phyloP scores from a whole-genome alignment of 2,797 vertebrate genomes.

The Kryptopterus vitreolus region DNA sequence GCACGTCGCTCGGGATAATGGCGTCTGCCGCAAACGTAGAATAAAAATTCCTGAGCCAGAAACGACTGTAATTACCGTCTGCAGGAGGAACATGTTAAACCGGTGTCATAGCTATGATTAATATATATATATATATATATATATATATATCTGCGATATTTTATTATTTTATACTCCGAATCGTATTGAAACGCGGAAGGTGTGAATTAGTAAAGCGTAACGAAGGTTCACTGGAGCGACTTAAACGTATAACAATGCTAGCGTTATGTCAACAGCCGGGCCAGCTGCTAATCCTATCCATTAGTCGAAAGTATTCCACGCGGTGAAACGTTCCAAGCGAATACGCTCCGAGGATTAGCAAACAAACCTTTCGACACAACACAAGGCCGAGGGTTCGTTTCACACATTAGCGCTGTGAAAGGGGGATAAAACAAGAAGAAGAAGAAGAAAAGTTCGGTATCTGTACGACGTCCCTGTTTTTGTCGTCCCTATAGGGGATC shows the following conservation, averaged over 20 bases:
- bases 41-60: neutral
- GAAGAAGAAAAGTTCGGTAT: neutral
- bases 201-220: neutral
- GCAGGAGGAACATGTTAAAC: neutral
- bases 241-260: constrained; percentile 30
- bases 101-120: neutral
- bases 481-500: constrained; percentile 23
- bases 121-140: neutral
- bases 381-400: constrained; percentile 27
- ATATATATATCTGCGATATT: too few relatives aligned
- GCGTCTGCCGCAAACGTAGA: too few relatives aligned
- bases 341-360: constrained; percentile 31
- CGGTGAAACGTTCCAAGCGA: constrained; percentile 30
- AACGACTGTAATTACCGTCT: neutral
- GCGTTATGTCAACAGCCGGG: constrained; percentile 40
- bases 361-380: constrained; percentile 42
- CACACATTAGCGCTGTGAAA: constrained; percentile 39
- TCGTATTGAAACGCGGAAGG: too few relatives aligned
- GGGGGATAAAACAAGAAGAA: too few relatives aligned
- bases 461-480: constrained; percentile 33
- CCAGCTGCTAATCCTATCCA: constrained; percentile 36
- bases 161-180: too few relatives aligned
- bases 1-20: too few relatives aligned
- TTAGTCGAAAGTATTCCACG: constrained; percentile 45
- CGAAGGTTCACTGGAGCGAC: constrained; percentile 5